phyloP scores from a whole-genome alignment of 2,888 invertebrate species.

The Epirrita christyi region DNA sequence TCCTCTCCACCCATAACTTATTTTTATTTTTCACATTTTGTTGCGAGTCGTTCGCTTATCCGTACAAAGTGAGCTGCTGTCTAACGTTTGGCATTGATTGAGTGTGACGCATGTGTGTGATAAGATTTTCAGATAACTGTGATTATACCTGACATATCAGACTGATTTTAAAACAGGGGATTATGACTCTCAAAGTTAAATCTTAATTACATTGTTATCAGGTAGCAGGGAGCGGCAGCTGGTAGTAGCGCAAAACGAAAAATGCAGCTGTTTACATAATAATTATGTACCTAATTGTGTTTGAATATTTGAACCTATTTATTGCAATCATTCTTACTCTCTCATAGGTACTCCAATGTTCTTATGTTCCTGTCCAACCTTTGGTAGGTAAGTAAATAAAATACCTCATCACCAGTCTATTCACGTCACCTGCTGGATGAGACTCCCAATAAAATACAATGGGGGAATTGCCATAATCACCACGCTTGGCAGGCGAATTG shows the following conservation, averaged over 20 bases:
- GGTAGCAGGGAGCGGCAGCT: background rate
- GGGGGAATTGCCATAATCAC: too few species aligned
- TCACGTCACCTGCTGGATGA: too few species aligned
- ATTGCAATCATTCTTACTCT: too few species aligned
- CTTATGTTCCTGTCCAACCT: too few species aligned
- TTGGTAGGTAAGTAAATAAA: too few species aligned
- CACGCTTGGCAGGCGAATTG: too few species aligned
- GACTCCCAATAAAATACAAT: too few species aligned
- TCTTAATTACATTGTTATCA: slow-evolving; percentile 18
- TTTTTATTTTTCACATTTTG: slow-evolving; percentile 59
- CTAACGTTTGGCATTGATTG: slow-evolving; percentile 79
- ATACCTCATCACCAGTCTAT: too few species aligned
- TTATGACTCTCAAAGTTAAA: slow-evolving; percentile 28
- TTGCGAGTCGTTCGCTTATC: slow-evolving; percentile 53
- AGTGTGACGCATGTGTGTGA: slow-evolving; percentile 69
- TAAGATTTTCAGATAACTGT: slow-evolving; percentile 72
- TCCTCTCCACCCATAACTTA: slow-evolving; percentile 70
- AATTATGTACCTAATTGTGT: too few species aligned
- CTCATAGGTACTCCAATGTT: too few species aligned
- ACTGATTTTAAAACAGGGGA: slow-evolving; percentile 49
- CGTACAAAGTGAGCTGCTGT: slow-evolving; percentile 58
- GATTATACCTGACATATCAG: slow-evolving; percentile 58
- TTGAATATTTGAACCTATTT: too few species aligned
- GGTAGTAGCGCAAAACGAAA: too few species aligned
- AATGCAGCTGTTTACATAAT: background rate